Conservation (phyloP, 2,888 invertebrate genomes). For the Cataglyphis cursor region DNA sequence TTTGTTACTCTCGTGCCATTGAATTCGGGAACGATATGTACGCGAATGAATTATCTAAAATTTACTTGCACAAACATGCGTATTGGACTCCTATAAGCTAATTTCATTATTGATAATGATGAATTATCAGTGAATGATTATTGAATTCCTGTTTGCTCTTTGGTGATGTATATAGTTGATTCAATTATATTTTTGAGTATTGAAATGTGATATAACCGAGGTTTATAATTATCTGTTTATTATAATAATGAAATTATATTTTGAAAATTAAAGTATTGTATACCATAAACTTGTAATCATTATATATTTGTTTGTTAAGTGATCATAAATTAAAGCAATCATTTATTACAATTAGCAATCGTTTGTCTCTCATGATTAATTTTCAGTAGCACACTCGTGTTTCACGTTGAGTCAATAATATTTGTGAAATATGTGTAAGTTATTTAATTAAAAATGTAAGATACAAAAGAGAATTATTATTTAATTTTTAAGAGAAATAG, state of each 20-base stretch:
- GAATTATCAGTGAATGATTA: background rate
- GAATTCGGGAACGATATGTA: slow-evolving; percentile 28
- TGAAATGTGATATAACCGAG: background rate
- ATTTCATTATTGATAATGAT: background rate
- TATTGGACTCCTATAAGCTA: background rate
- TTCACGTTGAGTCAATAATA: background rate
- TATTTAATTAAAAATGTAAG: background rate
- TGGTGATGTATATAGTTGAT: too few species aligned
- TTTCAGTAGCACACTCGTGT: background rate
- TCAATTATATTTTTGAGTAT: background rate
- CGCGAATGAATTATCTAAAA: slow-evolving; percentile 32
- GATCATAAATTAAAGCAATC: background rate
- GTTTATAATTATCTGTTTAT: background rate
- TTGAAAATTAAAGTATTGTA: background rate
- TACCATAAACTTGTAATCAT: background rate
- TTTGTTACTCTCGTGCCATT: slow-evolving; percentile 68
- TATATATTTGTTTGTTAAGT: background rate
- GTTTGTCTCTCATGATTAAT: background rate
- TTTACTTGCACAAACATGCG: background rate
- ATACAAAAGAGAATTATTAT: background rate
- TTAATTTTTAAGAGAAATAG: background rate
- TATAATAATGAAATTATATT: background rate
- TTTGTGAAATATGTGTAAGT: background rate
- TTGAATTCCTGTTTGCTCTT: background rate
- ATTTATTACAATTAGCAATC: background rate